Base-by-base conservation (phyloP, 2,888 invertebrate genomes). In the Noctua comes region DNA sequence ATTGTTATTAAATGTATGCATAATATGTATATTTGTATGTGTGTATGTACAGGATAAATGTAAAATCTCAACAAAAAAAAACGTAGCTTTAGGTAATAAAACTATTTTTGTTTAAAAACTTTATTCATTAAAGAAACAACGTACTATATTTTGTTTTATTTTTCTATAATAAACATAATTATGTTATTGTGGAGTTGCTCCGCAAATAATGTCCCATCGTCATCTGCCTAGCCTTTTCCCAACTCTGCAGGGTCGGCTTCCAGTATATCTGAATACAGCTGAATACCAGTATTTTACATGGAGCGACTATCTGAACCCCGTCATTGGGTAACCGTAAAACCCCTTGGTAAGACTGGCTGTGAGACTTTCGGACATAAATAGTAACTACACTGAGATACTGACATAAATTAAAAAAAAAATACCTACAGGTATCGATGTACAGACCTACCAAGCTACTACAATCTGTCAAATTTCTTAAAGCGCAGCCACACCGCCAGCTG, bases 21-120 rank as follows among this genome's bases (percentile, higher is more conserved):
- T 79, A 65, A 40, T 65, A 51, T 65, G 51, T 59, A 54, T 70
- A 40, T 40, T n/a, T 80, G 8, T 62, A 71, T 81, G 62, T 62
- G 70, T 81, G 62, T 62, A 48, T 70, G 21, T 40, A 82, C 51
- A 82, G 51, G 82, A 24, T 18, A 82, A 10, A 59, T 71, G 68
- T 73, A 62, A 84, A 80, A 85, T 87, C 80, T 87, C 80, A 87
- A 75, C 13, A 62, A 81, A 71, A 76, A 68, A 75, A 76, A 68
- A 11, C 5, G 18, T 77, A 76, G 76, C 36, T 21, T 54, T 79
- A 86, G 64, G 68, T 73, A 74, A 77, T 71, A 83, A 68, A 72
- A 74, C 8, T 78, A 79, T 68, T 78, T 75, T 83, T 88, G 78
- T 81, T 73, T 69, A 77, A 70, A 77, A 43, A 43, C 48, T 71